phyloP scores from a whole-genome alignment of 2,113 vertebrate genomes.

The Calcarius ornatus region DNA sequence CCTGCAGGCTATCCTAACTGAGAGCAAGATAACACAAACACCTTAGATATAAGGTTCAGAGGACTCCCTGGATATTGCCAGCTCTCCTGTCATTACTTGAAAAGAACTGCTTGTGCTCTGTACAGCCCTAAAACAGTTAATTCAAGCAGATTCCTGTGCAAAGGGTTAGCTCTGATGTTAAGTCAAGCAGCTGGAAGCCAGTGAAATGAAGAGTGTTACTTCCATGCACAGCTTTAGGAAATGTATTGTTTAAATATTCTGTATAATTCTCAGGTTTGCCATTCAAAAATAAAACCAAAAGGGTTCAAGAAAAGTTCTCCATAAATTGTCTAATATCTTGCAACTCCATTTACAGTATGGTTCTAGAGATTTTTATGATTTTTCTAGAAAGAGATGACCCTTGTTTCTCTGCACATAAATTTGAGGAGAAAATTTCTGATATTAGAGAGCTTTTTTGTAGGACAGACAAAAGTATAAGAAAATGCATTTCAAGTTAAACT shows the following conservation, averaged over 20 bases:
- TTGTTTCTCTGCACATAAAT: background rate
- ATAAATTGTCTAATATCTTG: background rate
- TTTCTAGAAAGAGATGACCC: background rate
- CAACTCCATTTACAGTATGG: background rate
- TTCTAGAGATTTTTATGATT: background rate
- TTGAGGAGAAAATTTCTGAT: background rate
- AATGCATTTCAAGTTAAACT: background rate
- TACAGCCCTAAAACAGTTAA: background rate
- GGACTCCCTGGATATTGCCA: background rate
- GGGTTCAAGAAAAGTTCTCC: background rate
- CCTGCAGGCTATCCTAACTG: background rate
- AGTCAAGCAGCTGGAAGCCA: background rate
- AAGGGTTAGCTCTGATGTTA: background rate
- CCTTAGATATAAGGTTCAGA: background rate
- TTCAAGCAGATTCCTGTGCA: background rate
- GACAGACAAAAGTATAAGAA: background rate
- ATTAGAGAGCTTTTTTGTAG: background rate
- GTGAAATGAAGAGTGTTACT: background rate
- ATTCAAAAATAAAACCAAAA: background rate
- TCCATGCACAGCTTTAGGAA: background rate
- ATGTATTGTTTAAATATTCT: constrained; percentile 7
- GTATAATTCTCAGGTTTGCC: background rate
- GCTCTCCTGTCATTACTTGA: background rate
- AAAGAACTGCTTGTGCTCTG: background rate
- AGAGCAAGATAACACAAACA: background rate